A percentile compares a stretch with the other conserved stretches of the same genome.
Evolutionary conservation across 1,140 invertebrate species (phyloP).

Genomic region (Trichonephila clavipes): DNA sequence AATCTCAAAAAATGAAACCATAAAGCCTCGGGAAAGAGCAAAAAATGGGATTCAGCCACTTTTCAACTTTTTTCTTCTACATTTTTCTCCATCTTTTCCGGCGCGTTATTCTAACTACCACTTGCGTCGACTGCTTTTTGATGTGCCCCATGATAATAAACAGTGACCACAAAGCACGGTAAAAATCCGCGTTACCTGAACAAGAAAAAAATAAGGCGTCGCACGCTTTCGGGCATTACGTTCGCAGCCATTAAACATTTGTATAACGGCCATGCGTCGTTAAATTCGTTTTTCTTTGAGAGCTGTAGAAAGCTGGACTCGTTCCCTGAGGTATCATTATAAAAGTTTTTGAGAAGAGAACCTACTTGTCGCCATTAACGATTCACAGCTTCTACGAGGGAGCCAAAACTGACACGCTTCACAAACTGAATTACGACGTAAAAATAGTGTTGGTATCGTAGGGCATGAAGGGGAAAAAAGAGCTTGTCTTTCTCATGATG

Average conservation of each 20-base stretch:
- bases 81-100: neutral
- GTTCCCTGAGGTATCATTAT: conserved; percentile 58
- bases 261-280: conserved; percentile 66
- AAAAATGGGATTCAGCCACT: neutral
- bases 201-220: neutral
- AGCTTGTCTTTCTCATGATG: neutral
- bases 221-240: conserved; percentile 52
- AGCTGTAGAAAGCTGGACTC: conserved; percentile 12
- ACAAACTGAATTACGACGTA: conserved; percentile 45
- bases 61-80: neutral
- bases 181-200: conserved; percentile 18
- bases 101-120: conserved; percentile 57
- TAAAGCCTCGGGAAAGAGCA: conserved; percentile 23
- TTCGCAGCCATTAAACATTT: conserved; percentile 66
- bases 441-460: neutral
- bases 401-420: conserved; percentile 49
- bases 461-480: neutral
- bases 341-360: conserved; percentile 31
- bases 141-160: conserved; percentile 66
- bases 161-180: conserved; percentile 63
- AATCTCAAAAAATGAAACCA: conserved; percentile 31
- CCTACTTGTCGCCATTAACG: conserved; percentile 59
- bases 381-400: conserved; percentile 23
- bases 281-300: conserved; percentile 51
- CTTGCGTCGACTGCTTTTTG: conserved; percentile 55